These are phyloP conservation scores for Lathronympha strigana DNA, from an alignment of 2,888 invertebrate genomes.

Conservation along the genomic window DNA sequence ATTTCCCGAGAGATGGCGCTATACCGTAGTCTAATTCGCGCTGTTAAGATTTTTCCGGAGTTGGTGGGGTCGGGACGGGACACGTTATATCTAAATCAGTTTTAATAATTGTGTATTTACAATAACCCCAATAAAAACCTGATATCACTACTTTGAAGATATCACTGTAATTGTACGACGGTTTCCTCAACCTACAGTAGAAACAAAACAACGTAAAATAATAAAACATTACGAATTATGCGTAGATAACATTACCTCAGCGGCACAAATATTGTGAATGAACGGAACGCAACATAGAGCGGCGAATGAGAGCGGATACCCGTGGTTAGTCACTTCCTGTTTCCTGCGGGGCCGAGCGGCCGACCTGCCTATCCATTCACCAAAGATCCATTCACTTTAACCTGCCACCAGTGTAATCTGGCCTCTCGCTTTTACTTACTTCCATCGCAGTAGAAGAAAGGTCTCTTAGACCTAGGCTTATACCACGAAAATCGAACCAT, in stretches of 20 bases:
- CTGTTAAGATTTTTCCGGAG: too few species aligned
- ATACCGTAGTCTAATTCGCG: too few species aligned
- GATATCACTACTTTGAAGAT: background rate
- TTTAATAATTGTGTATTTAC: too few species aligned
- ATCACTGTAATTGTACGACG: slow-evolving; percentile 1
- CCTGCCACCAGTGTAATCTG: background rate
- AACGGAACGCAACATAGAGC: slow-evolving; percentile 69
- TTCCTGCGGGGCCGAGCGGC: slow-evolving; percentile 77
- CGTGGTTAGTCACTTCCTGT: slow-evolving; percentile 85
- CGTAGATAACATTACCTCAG: slow-evolving; percentile 66
- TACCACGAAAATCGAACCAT: too few species aligned
- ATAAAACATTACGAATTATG: slow-evolving; percentile 27
- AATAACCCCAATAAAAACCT: background rate
- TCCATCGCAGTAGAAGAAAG: background rate
- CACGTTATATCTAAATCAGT: too few species aligned
- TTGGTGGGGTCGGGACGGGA: too few species aligned
- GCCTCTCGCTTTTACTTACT: background rate
- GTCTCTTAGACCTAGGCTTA: too few species aligned
- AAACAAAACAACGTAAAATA: slow-evolving; percentile 20
- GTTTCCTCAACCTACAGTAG: slow-evolving; percentile 18
- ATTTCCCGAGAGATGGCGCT: too few species aligned
- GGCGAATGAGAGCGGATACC: slow-evolving; percentile 83
- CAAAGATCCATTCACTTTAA: background rate
- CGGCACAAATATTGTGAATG: slow-evolving; percentile 59
- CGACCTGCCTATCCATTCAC: slow-evolving; percentile 1